These are phyloP conservation scores for Lacerta agilis DNA, from an alignment of 2,797 vertebrate species.

Conservation along the genomic window DNA sequence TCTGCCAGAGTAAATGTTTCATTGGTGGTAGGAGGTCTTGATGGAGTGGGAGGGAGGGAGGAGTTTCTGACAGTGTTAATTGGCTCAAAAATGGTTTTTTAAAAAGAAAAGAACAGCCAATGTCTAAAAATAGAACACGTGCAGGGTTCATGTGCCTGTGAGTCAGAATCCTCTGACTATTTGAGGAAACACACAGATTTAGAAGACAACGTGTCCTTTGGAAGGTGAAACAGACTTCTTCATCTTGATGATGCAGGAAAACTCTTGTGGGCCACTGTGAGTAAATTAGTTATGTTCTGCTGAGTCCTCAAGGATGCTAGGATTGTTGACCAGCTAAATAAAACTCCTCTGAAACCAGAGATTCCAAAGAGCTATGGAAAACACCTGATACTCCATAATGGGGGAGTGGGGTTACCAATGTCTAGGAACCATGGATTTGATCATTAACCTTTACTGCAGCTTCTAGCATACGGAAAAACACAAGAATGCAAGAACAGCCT, in stretches of 20 bases:
- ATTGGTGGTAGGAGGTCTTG: neutral
- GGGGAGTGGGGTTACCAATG: neutral
- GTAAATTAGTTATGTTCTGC: neutral
- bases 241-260: neutral
- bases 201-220: neutral
- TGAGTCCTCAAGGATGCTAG: neutral
- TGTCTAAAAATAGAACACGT: neutral
- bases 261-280: neutral
- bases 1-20: accelerated
- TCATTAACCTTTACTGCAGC: neutral
- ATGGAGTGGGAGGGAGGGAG: neutral
- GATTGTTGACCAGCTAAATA: neutral
- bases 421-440: neutral
- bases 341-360: neutral
- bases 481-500: no score
- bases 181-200: neutral
- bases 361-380: neutral
- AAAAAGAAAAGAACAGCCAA: neutral
- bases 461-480: no score
- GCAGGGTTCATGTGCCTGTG: neutral
- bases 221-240: neutral
- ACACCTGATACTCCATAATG: neutral
- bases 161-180: slow-evolving; percentile 7
- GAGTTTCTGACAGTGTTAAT: neutral
- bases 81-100: neutral